Evolutionary conservation across 1,140 invertebrate species (phyloP).

Genomic region (Caenorhabditis brenneri): DNA sequence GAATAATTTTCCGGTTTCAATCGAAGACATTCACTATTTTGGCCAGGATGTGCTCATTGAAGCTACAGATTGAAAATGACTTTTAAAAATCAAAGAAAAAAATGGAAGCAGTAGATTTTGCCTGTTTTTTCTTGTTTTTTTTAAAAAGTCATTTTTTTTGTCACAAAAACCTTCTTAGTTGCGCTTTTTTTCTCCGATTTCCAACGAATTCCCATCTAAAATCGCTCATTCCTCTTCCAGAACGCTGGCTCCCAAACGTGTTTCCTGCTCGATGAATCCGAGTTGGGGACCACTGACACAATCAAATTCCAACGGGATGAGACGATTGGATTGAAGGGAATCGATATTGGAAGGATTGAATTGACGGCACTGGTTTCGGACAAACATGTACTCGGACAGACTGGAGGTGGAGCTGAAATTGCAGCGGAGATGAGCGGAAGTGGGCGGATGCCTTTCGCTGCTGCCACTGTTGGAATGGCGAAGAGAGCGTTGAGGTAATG

Average conservation of each 20-base stretch:
- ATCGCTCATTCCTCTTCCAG: no score
- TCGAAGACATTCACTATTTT: no score
- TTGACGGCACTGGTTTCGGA: slow-evolving; percentile 7
- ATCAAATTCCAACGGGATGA: slow-evolving; percentile 25
- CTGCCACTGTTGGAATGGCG: background rate
- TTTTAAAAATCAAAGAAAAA: no score
- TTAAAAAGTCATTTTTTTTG: no score
- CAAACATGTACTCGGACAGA: background rate
- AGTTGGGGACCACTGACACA: slow-evolving; percentile 20
- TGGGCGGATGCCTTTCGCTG: background rate
- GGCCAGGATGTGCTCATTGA: no score
- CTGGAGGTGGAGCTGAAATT: slow-evolving; percentile 17
- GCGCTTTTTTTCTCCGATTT: no score
- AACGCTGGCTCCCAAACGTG: background rate
- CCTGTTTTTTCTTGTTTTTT: no score
- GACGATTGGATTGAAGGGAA: slow-evolving; percentile 45
- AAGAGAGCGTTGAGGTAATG: background rate
- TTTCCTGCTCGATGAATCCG: slow-evolving; percentile 36
- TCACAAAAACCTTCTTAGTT: no score
- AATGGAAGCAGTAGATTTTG: no score
- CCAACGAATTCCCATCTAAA: no score
- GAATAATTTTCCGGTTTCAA: no score
- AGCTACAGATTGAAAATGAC: no score
- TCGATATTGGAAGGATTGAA: slow-evolving; percentile 20
- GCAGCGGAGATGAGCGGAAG: background rate